Base-by-base conservation (phyloP, 2,888 invertebrate genomes). In the Drymonia ruficornis region DNA sequence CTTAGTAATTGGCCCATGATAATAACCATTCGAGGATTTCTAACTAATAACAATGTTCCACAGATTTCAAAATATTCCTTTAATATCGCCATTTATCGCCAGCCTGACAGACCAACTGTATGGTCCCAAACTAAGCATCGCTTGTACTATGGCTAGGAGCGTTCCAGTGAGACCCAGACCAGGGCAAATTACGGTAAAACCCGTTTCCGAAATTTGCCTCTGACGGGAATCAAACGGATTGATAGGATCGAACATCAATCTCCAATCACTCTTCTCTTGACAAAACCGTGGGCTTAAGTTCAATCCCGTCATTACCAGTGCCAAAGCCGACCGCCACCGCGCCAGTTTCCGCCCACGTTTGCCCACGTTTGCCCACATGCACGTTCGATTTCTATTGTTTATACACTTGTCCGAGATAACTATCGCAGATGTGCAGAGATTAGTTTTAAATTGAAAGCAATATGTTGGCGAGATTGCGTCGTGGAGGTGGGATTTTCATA, bases 331-430 rank as follows among this genome's bases (percentile, higher is more conserved):
- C 31, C 13, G 45, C 15, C 45, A 15, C 9, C 12, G 5, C 11
- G 45, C n/a, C 43, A 19, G 29, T 29, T 16, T 8, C 28, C 46
- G 34, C 47, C 47, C 47, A 34, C 47, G 34, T 1, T 7, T 31
- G 11, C 43, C 46, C 28, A 45, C 45, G 19, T 44, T 19, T 3
- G 28, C 11, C 13, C 13, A 46, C 15, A n/a, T 44, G 1, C 45
- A 47, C 16, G 18, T 15, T 28, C 45, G 45, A 45, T 45, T 28
- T 45, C 47, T 19, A 47, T 47, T 47, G 47, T 34, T 18, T 47
- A 47, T 18, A 47, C 47, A 47, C 47, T 47, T 34, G 47, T 12
- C 34, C 45, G 28, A 16, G 47, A 47, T 47, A 47, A 34, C 47
- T 13, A 47, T 47, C 47, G 29, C 34, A 13, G 47, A 47, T 47